Evolutionary conservation across 2,797 vertebrate genomes (phyloP).

Genomic region (Furcifer pardalis): DNA sequence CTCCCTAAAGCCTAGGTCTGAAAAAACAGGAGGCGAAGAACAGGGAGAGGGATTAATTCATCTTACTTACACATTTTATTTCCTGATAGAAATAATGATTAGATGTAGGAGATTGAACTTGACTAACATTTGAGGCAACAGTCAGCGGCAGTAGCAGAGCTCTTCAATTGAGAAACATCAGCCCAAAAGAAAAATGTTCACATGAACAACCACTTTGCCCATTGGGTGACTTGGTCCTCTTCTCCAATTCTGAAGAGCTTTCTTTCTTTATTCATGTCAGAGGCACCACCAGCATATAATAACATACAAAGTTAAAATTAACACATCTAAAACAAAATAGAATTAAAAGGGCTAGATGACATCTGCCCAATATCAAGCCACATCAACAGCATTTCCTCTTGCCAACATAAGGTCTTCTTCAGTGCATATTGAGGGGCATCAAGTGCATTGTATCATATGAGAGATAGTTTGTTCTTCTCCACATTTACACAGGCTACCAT

Average conservation of each 20-base stretch:
- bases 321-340: too few relatives aligned
- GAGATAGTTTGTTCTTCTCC: too few relatives aligned
- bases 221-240: background rate
- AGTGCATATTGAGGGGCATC: too few relatives aligned
- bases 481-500: too few relatives aligned
- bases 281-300: too few relatives aligned
- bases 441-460: too few relatives aligned
- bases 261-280: too few relatives aligned
- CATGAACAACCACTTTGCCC: background rate
- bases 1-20: background rate
- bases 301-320: too few relatives aligned
- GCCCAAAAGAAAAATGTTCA: background rate
- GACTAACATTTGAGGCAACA: background rate
- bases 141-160: background rate
- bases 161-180: background rate
- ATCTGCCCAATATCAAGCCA: too few relatives aligned
- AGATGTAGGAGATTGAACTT: background rate
- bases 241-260: background rate
- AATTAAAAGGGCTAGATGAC: too few relatives aligned
- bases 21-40: background rate
- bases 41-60: background rate
- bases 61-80: conserved; percentile 4
- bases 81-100: background rate
- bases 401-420: too few relatives aligned
- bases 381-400: too few relatives aligned